phyloP scores from a whole-genome alignment of 2,888 invertebrate genomes.

The Mycalesis mineus region DNA sequence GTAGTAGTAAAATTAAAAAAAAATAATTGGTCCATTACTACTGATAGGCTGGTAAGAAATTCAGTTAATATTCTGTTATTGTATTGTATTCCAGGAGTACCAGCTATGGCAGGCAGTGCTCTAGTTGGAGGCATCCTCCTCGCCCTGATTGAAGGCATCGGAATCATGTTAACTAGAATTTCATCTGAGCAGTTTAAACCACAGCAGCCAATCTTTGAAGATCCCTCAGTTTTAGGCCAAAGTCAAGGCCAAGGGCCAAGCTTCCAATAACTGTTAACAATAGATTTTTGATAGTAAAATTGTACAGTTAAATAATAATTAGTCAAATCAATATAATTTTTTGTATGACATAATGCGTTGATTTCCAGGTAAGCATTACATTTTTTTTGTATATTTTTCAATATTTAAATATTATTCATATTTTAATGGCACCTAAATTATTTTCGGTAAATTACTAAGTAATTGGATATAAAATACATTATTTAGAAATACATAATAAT shows the following conservation, averaged over 20 bases:
- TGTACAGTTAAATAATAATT: conserved; percentile 40
- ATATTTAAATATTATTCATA: no score
- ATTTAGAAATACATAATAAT: no score
- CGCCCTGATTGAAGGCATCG: conserved; percentile 98
- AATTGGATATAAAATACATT: no score
- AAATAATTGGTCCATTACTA: no score
- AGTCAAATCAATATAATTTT: no score
- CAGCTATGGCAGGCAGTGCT: conserved; percentile 96
- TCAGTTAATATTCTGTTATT: neutral
- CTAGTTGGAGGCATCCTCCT: conserved; percentile 96
- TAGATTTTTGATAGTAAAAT: conserved; percentile 32
- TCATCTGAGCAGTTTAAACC: conserved; percentile 96
- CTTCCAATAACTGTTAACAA: conserved; percentile 51
- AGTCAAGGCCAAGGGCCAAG: conserved; percentile 53
- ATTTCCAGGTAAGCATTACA: no score
- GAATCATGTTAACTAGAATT: conserved; percentile 94
- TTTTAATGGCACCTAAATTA: no score
- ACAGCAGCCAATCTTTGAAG: conserved; percentile 85
- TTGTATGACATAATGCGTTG: neutral
- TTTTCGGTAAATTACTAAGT: no score
- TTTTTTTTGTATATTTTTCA: no score
- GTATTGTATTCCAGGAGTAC: conserved; percentile 72
- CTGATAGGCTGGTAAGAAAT: no score
- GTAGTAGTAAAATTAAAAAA: no score
- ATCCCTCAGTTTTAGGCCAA: conserved; percentile 85